Conservation (phyloP, 2,797 vertebrate species). For the Notoglanidium macrostoma region DNA sequence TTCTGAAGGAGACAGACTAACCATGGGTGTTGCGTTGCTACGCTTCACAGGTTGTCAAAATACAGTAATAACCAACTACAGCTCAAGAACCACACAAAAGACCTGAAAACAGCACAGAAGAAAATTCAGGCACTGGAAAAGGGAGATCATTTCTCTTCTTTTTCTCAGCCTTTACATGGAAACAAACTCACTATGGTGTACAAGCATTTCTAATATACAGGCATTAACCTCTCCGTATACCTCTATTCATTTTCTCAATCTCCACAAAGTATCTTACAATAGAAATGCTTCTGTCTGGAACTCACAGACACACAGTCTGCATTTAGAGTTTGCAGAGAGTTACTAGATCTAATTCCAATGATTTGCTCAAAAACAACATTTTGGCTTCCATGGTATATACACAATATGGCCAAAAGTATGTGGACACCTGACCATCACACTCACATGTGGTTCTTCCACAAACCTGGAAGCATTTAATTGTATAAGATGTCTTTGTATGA, state of each 20-base stretch:
- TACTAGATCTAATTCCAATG: not conserved
- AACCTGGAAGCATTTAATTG: not conserved
- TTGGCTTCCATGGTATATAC: too few species aligned
- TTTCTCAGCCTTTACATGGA: not conserved
- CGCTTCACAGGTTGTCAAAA: slow-evolving; percentile 42
- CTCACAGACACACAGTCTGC: not conserved
- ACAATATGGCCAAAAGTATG: not conserved
- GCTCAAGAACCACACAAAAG: not conserved
- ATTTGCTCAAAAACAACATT: not conserved
- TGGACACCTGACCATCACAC: not conserved
- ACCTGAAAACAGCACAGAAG: not conserved
- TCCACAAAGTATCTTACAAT: too few species aligned
- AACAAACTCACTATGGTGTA: not conserved
- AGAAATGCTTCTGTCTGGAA: not conserved
- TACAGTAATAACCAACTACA: slow-evolving; percentile 12
- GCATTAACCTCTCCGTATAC: not conserved
- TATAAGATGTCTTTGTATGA: not conserved
- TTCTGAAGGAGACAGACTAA: slow-evolving; percentile 11
- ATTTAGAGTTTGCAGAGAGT: not conserved
- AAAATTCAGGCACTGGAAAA: not conserved
- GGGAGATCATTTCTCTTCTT: not conserved
- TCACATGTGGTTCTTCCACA: not conserved
- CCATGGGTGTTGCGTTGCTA: slow-evolving; percentile 13
- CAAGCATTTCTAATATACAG: not conserved
- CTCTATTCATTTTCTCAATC: not conserved